Conservation (phyloP, 2,888 invertebrate genomes). For the Habroteleia sp. region DNA sequence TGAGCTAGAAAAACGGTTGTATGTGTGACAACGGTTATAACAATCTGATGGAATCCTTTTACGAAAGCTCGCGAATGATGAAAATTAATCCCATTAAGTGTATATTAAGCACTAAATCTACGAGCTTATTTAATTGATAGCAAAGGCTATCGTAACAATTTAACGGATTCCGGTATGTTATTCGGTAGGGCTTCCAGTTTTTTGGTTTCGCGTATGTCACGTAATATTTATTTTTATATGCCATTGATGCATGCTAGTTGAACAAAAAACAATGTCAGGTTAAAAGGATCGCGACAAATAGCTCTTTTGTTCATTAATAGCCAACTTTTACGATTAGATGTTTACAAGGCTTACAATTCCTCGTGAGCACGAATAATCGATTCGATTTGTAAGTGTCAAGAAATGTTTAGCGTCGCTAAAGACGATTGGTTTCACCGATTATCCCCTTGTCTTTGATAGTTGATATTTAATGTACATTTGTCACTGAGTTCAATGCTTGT, state of each 20-base stretch:
- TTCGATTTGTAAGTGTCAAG: constrained; percentile 23
- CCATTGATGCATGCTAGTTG: too few species aligned
- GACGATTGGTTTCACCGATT: constrained; percentile 37
- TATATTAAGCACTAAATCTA: constrained; percentile 45
- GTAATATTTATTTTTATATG: constrained; percentile 55
- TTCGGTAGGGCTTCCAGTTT: constrained; percentile 52
- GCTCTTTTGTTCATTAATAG: constrained; percentile 9
- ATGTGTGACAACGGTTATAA: constrained; percentile 19
- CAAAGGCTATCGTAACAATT: constrained; percentile 49
- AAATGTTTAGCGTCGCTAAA: constrained; percentile 20
- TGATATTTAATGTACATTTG: constrained; percentile 13
- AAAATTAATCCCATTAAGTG: constrained; percentile 55
- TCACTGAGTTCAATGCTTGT: too few species aligned
- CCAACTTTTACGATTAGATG: constrained; percentile 14
- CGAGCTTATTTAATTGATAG: constrained; percentile 55
- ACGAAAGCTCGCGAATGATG: constrained; percentile 43
- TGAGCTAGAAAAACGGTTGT: too few species aligned
- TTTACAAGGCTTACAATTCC: constrained; percentile 33
- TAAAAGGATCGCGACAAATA: constrained; percentile 7
- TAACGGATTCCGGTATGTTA: constrained; percentile 44
- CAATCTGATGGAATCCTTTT: constrained; percentile 46
- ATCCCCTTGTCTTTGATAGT: constrained; percentile 11
- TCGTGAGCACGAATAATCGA: constrained; percentile 24
- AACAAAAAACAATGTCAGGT: too few species aligned
- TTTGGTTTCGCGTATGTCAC: constrained; percentile 50